These are phyloP conservation scores for Agrotis exclamationis DNA, from an alignment of 2,888 invertebrate genomes.

Conservation along the genomic window DNA sequence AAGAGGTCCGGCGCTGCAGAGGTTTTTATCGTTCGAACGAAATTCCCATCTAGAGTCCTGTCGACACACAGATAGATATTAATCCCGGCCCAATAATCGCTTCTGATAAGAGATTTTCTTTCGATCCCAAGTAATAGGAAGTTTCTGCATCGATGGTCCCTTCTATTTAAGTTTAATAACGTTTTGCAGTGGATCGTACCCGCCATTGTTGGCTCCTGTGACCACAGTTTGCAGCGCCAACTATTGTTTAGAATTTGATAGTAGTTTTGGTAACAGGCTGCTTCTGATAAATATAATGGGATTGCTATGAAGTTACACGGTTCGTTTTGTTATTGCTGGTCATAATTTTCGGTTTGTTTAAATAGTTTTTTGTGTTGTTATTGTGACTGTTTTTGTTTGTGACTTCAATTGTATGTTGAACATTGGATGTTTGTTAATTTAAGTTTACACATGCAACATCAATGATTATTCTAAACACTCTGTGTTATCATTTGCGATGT, in stretches of 20 bases:
- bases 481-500: constrained; percentile 8
- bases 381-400: constrained; percentile 36
- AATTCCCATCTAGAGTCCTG: constrained; percentile 78
- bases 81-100: constrained; percentile 85
- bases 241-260: constrained; percentile 70
- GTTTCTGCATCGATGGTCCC: constrained; percentile 84
- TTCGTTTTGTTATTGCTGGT: constrained; percentile 52
- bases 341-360: constrained; percentile 43
- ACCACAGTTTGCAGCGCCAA: constrained; percentile 62
- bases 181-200: constrained; percentile 70
- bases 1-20: constrained; percentile 35
- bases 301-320: constrained; percentile 55
- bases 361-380: constrained; percentile 27
- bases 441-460: constrained; percentile 6
- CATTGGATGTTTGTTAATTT: constrained; percentile 23
- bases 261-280: constrained; percentile 62
- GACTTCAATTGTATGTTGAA: constrained; percentile 14
- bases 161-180: constrained; percentile 87
- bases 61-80: constrained; percentile 82
- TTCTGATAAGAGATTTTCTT: constrained; percentile 89
- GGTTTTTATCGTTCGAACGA: constrained; percentile 71
- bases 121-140: constrained; percentile 87
- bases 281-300: constrained; percentile 63
- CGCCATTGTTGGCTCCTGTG: constrained; percentile 67
- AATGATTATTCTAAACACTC: not conserved